Conservation (phyloP, 2,888 invertebrate species). For the Phanerotoma sp. region DNA sequence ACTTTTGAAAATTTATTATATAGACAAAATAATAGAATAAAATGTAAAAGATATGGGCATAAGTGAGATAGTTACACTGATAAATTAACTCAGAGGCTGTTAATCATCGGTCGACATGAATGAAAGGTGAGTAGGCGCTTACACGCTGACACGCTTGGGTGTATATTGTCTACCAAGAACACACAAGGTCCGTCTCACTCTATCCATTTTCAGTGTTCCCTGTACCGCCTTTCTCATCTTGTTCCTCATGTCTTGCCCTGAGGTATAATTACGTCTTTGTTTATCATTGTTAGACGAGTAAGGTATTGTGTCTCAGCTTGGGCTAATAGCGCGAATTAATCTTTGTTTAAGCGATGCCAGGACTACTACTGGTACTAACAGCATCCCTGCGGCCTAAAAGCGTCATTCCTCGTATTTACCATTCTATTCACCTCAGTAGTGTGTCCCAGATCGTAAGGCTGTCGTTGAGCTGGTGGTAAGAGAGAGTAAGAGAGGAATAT, state of each 20-base stretch:
- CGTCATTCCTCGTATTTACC: slow-evolving; percentile 11
- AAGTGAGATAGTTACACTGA: no score
- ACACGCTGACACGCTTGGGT: neutral
- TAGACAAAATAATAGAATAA: no score
- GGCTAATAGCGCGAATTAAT: slow-evolving; percentile 53
- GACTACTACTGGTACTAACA: slow-evolving; percentile 39
- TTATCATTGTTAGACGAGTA: slow-evolving; percentile 40
- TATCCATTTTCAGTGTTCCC: no score
- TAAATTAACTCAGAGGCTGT: no score
- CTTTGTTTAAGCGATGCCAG: slow-evolving; percentile 40
- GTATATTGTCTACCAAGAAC: slow-evolving; percentile 6
- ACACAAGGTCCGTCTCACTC: slow-evolving; percentile 4
- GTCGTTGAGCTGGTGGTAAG: no score
- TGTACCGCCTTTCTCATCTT: no score
- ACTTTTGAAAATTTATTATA: no score
- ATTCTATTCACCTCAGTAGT: slow-evolving; percentile 19
- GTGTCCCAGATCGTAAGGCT: no score
- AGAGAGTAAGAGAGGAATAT: no score
- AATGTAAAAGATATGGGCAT: no score
- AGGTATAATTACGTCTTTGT: slow-evolving; percentile 46
- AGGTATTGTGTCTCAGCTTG: slow-evolving; percentile 37
- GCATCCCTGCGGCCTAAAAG: slow-evolving; percentile 24
- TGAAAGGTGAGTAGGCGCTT: neutral
- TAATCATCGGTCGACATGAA: neutral
- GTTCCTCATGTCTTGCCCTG: slow-evolving; percentile 6